Conservation (phyloP, 35 echinoderm and acorn worm species). For the Lytechinus variegatus region DNA sequence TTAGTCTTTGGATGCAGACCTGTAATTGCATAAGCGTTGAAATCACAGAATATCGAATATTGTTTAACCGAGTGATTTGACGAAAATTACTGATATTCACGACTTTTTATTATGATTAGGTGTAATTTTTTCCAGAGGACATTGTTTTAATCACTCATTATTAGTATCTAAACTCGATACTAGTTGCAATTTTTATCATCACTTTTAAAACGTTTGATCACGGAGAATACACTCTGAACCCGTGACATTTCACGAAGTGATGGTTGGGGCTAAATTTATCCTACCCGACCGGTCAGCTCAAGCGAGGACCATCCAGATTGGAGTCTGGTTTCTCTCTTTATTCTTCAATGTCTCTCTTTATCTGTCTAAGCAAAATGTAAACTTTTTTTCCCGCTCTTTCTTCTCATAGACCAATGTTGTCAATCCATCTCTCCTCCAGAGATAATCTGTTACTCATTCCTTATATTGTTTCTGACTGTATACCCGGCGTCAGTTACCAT, state of each 20-base stretch:
- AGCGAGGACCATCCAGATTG: slow-evolving; percentile 22
- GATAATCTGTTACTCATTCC: background rate
- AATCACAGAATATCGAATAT: background rate
- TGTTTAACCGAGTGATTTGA: background rate
- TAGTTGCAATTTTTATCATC: no score
- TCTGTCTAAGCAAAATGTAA: background rate
- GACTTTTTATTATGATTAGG: no score
- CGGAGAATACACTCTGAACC: background rate
- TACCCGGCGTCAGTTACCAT: background rate
- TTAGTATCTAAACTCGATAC: no score
- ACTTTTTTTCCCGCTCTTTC: background rate
- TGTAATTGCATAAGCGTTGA: background rate
- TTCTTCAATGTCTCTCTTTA: background rate
- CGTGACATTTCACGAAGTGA: slow-evolving; percentile 37
- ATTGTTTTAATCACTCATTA: no score
- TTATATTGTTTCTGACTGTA: background rate
- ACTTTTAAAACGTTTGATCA: background rate
- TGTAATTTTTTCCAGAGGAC: no score
- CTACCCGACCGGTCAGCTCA: slow-evolving; percentile 19
- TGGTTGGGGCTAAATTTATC: slow-evolving; percentile 21
- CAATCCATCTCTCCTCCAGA: background rate
- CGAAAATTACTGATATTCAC: no score
- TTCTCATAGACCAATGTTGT: background rate
- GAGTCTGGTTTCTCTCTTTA: background rate
- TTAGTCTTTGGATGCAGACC: background rate